Evolutionary conservation across 2,888 invertebrate genomes (phyloP).

Genomic region (Diarsia mendica): DNA sequence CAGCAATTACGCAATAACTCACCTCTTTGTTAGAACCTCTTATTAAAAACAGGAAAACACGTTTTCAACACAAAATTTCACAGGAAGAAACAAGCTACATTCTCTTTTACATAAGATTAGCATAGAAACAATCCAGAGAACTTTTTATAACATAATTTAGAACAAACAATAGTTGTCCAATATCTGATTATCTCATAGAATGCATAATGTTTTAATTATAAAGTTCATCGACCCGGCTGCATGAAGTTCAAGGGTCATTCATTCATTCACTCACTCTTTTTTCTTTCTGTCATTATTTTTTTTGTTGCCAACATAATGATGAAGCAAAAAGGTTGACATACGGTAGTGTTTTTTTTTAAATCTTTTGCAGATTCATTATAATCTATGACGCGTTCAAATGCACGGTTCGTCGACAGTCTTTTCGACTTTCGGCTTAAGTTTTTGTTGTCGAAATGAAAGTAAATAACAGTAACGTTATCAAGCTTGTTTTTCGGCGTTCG

Average conservation of each 20-base stretch:
- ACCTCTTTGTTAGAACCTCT: slow-evolving; percentile 41
- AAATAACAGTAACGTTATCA: slow-evolving; percentile 46
- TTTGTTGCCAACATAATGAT: slow-evolving; percentile 45
- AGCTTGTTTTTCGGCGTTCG: slow-evolving; percentile 25
- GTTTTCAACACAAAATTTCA: slow-evolving; percentile 10
- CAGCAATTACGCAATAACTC: slow-evolving; percentile 31
- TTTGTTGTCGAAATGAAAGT: slow-evolving; percentile 57
- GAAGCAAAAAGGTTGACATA: slow-evolving; percentile 22
- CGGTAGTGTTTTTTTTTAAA: slow-evolving; percentile 21
- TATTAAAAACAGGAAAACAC: slow-evolving; percentile 42
- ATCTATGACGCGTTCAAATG: slow-evolving; percentile 49
- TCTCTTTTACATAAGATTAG: slow-evolving; percentile 40
- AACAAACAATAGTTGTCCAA: slow-evolving; percentile 47
- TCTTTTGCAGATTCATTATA: slow-evolving; percentile 59
- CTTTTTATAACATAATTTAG: slow-evolving; percentile 27
- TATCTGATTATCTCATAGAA: slow-evolving; percentile 65
- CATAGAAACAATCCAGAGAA: slow-evolving; percentile 51
- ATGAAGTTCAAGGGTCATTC: slow-evolving; percentile 73
- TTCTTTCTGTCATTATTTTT: slow-evolving; percentile 29
- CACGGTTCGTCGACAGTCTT: slow-evolving; percentile 38
- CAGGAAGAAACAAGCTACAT: slow-evolving; percentile 37
- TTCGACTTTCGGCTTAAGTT: slow-evolving; percentile 31
- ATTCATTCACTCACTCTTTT: slow-evolving; percentile 46
- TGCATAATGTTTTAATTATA: slow-evolving; percentile 74
- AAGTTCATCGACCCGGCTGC: slow-evolving; percentile 68